Evolutionary conservation across 2,797 vertebrate genomes (phyloP).

Genomic region (Poecilia velifera): DNA sequence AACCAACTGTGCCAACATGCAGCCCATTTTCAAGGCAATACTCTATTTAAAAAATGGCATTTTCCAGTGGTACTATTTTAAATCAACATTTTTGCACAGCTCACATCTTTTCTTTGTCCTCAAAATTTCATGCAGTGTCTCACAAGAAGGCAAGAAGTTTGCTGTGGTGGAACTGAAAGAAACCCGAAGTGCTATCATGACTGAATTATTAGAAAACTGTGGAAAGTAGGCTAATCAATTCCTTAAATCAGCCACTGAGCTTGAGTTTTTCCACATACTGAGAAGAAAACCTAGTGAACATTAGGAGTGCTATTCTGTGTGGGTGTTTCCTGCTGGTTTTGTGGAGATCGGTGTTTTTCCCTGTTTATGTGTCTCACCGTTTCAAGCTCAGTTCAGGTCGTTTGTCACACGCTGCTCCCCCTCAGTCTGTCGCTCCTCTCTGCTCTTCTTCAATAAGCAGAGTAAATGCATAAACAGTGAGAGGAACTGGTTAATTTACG

Average conservation of each 20-base stretch:
- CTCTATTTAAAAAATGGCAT: neutral
- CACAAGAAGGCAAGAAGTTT: conserved; percentile 23
- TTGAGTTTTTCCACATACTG: conserved; percentile 18
- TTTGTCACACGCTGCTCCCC: conserved; percentile 14
- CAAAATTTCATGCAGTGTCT: conserved; percentile 13
- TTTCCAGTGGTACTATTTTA: neutral
- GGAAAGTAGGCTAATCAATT: conserved; percentile 35
- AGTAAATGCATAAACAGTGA: conserved; percentile 8
- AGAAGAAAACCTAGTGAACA: conserved; percentile 19
- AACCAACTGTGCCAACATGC: neutral
- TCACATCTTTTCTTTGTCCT: neutral
- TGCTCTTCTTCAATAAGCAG: neutral
- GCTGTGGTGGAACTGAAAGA: conserved; percentile 19
- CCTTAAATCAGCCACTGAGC: conserved; percentile 21
- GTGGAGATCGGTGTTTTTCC: conserved; percentile 10
- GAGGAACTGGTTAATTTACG: conserved; percentile 24
- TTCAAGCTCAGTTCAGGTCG: conserved; percentile 10
- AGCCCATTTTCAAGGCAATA: neutral
- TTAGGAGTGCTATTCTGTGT: conserved; percentile 16
- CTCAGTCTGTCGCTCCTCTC: conserved; percentile 6
- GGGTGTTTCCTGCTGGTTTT: conserved; percentile 19
- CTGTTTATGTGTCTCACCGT: conserved; percentile 11
- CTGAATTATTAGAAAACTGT: conserved; percentile 48
- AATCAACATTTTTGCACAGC: neutral
- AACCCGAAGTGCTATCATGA: conserved; percentile 11